These are phyloP conservation scores for Guaruba guarouba DNA, from an alignment of 2,113 vertebrate genomes.

Conservation along the genomic window DNA sequence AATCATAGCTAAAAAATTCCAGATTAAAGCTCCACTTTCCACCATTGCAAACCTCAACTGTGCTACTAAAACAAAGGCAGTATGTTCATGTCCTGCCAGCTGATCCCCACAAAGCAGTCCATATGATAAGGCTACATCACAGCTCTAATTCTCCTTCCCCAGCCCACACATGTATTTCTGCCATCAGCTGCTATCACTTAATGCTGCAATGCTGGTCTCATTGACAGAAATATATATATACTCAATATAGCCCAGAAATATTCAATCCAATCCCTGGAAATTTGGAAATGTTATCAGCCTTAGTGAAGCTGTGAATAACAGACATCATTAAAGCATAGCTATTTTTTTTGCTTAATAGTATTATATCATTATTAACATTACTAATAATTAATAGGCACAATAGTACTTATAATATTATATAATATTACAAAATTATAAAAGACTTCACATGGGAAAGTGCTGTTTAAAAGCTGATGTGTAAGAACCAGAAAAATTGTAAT, in stretches of 20 bases:
- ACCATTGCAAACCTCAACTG: background rate
- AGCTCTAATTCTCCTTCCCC: background rate
- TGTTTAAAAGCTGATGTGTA: background rate
- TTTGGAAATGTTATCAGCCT: background rate
- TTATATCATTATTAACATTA: background rate
- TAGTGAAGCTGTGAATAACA: background rate
- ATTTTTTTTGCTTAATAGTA: background rate
- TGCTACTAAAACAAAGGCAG: background rate
- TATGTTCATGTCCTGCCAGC: background rate
- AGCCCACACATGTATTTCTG: background rate
- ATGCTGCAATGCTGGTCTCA: background rate
- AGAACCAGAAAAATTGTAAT: background rate
- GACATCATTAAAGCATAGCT: background rate
- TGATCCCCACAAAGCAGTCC: background rate
- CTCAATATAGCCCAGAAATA: background rate
- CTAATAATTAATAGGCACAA: background rate
- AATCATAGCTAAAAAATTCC: background rate
- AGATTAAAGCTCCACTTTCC: background rate
- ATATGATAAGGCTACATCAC: background rate
- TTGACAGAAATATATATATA: background rate
- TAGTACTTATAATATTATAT: background rate
- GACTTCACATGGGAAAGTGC: background rate
- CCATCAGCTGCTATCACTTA: background rate
- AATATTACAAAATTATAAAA: background rate
- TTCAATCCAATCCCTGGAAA: background rate